Conservation (phyloP, 1,140 invertebrate species). For the Stratiolaelaps scimitus region DNA sequence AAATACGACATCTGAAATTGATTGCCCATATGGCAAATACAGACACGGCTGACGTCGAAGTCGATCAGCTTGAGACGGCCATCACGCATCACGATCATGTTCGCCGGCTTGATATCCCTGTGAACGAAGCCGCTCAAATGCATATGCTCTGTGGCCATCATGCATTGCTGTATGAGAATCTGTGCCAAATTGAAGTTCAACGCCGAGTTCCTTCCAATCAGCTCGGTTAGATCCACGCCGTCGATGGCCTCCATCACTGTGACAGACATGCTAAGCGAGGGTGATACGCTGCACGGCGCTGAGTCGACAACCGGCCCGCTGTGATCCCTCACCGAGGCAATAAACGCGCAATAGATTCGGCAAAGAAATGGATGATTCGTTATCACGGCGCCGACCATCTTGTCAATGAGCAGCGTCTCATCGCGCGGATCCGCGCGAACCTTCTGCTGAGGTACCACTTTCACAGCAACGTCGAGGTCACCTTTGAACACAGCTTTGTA, state of each 20-base stretch:
- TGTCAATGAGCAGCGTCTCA: not conserved
- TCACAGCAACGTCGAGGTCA: not conserved
- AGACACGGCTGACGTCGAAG: constrained; percentile 7
- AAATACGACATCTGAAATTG: constrained; percentile 7
- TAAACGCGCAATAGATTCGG: constrained; percentile 8
- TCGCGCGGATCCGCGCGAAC: not conserved
- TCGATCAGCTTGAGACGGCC: constrained; percentile 20
- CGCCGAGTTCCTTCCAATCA: not conserved
- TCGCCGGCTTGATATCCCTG: constrained; percentile 11
- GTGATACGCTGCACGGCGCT: not conserved
- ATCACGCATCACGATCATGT: constrained; percentile 6
- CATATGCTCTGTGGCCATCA: constrained; percentile 22
- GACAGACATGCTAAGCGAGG: not conserved
- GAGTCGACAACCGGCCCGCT: too few species aligned
- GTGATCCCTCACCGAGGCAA: not conserved
- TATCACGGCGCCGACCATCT: not conserved
- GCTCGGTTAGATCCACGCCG: constrained; percentile 22
- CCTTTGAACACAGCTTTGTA: constrained; percentile 14
- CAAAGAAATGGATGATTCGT: constrained; percentile 17
- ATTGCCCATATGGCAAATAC: not conserved
- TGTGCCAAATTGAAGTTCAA: not conserved
- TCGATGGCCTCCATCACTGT: constrained; percentile 16
- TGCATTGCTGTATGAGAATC: constrained; percentile 4
- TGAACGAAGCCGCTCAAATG: constrained; percentile 6
- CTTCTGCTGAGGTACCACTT: constrained; percentile 1